Percentiles rank a stretch among this genome's conserved stretches.
These are phyloP conservation scores for Silurus meridionalis DNA, from an alignment of 2,113 vertebrate genomes.

Conservation along the genomic window DNA sequence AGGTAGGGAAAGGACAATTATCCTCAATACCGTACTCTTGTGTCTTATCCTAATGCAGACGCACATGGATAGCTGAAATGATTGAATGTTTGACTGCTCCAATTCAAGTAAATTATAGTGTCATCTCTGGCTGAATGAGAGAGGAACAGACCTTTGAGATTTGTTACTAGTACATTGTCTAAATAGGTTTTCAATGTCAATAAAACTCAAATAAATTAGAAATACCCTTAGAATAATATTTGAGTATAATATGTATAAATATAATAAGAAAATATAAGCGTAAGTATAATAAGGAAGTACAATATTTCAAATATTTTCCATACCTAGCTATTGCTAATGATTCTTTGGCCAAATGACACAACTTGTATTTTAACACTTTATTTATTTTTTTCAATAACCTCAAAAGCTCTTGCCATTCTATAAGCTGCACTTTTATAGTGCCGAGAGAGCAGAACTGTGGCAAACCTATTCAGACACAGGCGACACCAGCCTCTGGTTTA, in stretches of 20 bases:
- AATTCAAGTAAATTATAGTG: neutral
- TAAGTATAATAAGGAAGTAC: too few species aligned
- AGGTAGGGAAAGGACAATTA: neutral
- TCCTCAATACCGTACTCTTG: neutral
- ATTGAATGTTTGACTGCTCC: neutral
- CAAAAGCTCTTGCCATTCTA: conserved; percentile 1
- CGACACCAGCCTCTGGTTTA: neutral
- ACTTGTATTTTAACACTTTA: neutral
- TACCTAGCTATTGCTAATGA: conserved; percentile 6
- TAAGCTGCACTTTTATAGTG: neutral
- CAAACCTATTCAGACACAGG: neutral
- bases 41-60: neutral
- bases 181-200: too few species aligned
- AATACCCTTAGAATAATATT: too few species aligned
- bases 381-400: neutral
- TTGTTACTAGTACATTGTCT: too few species aligned
- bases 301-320: neutral
- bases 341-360: neutral
- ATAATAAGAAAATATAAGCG: too few species aligned
- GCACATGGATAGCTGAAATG: neutral
- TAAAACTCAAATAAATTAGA: too few species aligned
- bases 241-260: too few species aligned
- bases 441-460: neutral
- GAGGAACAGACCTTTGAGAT: too few species aligned
- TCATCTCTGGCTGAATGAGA: too few species aligned